phyloP scores from a whole-genome alignment of 2,113 vertebrate species.

The Craseonycteris thonglongyai region DNA sequence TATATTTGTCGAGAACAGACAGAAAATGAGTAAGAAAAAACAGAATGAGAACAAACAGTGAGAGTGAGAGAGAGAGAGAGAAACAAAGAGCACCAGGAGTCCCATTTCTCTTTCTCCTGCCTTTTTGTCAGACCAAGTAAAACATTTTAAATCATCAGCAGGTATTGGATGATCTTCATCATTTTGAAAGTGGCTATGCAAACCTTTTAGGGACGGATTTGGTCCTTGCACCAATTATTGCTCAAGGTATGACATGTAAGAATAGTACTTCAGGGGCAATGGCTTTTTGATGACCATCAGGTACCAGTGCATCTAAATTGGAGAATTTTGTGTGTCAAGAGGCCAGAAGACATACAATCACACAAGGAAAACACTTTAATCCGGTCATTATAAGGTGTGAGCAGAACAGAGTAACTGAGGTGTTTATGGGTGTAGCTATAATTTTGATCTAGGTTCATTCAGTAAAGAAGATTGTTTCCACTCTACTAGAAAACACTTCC shows the following conservation, averaged over 20 bases:
- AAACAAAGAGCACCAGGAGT: not conserved
- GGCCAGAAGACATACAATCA: slow-evolving; percentile 66
- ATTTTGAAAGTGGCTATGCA: slow-evolving; percentile 49
- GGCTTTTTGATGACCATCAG: slow-evolving; percentile 52
- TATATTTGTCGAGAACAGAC: slow-evolving; percentile 12
- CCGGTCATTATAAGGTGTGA: slow-evolving; percentile 56
- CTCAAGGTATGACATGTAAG: slow-evolving; percentile 39
- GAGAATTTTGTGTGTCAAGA: slow-evolving; percentile 61
- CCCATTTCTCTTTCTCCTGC: slow-evolving; percentile 6
- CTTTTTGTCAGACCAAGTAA: slow-evolving; percentile 42
- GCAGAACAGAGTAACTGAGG: not conserved
- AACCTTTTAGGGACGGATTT: slow-evolving; percentile 12
- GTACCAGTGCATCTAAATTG: slow-evolving; percentile 57
- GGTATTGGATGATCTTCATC: slow-evolving; percentile 22
- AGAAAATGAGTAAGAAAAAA: slow-evolving; percentile 39
- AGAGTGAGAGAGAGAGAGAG: not conserved
- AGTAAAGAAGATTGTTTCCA: slow-evolving; percentile 60
- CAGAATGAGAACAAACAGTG: not conserved
- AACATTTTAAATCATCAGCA: slow-evolving; percentile 48
- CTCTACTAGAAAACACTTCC: slow-evolving; percentile 58
- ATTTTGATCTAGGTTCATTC: slow-evolving; percentile 46
- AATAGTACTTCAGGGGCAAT: slow-evolving; percentile 54
- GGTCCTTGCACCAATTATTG: not conserved
- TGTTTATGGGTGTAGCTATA: slow-evolving; percentile 50
- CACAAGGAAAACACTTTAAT: slow-evolving; percentile 69